Evolutionary conservation across 2,888 invertebrate species (phyloP).

Genomic region (Alviniconcha strummeri): DNA sequence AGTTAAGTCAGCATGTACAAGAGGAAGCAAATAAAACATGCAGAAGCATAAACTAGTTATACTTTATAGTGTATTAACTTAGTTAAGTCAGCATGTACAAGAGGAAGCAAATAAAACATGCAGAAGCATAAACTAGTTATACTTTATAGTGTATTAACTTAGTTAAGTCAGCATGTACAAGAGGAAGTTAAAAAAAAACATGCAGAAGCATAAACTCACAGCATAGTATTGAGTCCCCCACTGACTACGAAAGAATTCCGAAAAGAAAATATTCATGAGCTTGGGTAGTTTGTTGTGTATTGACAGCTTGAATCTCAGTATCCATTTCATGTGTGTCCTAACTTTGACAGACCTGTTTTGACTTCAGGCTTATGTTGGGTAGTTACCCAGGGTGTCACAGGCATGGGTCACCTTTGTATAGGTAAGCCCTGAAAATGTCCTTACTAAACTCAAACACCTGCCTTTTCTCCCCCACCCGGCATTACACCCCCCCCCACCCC

Average conservation of each 20-base stretch:
- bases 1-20: not conserved
- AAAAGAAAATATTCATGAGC: no score
- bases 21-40: not conserved
- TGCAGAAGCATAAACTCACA: not conserved
- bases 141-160: not conserved
- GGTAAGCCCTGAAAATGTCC: not conserved
- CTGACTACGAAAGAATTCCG: no score
- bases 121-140: not conserved
- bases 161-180: not conserved
- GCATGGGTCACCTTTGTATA: conserved; percentile 1
- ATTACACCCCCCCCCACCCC: not conserved
- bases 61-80: not conserved
- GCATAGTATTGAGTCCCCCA: no score
- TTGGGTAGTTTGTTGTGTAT: no score
- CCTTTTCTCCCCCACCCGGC: not conserved
- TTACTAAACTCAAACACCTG: not conserved
- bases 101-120: not conserved
- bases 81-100: not conserved
- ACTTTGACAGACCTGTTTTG: not conserved
- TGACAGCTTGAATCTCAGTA: no score
- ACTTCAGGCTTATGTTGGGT: conserved; percentile 21
- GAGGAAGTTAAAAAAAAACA: not conserved
- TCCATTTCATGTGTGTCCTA: no score
- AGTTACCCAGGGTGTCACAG: conserved; percentile 10
- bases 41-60: not conserved